phyloP scores from a whole-genome alignment of 2,113 vertebrate species.

The human region DNA sequence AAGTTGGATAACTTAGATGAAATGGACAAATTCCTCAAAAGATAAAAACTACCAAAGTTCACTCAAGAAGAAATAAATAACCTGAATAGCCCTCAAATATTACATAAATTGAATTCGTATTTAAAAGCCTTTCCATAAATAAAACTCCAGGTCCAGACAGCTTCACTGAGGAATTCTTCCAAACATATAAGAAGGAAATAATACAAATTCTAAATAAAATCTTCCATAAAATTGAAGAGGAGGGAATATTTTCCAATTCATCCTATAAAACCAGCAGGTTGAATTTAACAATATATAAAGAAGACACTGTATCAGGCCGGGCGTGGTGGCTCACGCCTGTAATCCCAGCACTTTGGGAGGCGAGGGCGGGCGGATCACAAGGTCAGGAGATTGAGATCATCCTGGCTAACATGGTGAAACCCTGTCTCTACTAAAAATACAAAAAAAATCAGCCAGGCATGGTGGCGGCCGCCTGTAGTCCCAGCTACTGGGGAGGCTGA shows the following conservation, averaged over 20 bases:
- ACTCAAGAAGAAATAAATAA: not conserved
- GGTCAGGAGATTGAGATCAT: too few species aligned
- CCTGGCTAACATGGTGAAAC: too few species aligned
- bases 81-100: not conserved
- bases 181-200: not conserved
- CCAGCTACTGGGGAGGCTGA: too few species aligned
- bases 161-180: not conserved
- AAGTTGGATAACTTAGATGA: not conserved
- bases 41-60: not conserved
- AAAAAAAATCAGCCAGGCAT: too few species aligned
- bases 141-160: not conserved
- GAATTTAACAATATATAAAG: not conserved
- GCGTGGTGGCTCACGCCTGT: too few species aligned
- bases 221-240: not conserved
- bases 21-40: not conserved
- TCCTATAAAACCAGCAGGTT: not conserved
- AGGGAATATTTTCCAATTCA: not conserved
- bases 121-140: not conserved
- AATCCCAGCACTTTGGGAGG: too few species aligned
- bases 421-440: too few species aligned
- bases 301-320: not conserved
- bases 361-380: too few species aligned
- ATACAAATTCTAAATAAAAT: not conserved
- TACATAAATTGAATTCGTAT: slow-evolving; percentile 2
- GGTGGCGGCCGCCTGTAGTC: too few species aligned